These are phyloP conservation scores for Sarcophaga rosellei DNA, from an alignment of 2,888 invertebrate genomes.

Conservation along the genomic window DNA sequence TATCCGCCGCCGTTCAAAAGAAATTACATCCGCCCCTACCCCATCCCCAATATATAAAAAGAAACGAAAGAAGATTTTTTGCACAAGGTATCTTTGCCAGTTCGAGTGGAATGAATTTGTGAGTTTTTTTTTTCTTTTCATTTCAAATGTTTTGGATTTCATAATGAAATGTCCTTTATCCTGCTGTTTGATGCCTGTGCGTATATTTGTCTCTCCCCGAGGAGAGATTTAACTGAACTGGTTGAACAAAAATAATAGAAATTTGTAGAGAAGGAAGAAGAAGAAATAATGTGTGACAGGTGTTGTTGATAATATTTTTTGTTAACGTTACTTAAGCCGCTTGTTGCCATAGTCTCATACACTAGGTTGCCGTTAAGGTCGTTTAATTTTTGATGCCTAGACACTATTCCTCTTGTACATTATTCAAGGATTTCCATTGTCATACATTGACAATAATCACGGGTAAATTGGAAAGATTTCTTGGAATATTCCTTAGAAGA, in stretches of 20 bases:
- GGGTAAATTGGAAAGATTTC: no score
- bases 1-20: conserved; percentile 20
- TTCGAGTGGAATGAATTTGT: neutral
- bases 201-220: neutral
- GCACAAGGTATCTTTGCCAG: neutral
- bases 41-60: neutral
- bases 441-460: no score
- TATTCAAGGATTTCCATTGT: no score
- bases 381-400: no score
- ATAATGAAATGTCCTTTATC: neutral
- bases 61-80: neutral
- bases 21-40: conserved; percentile 6
- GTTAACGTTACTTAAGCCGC: neutral
- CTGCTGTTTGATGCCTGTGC: neutral
- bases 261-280: neutral
- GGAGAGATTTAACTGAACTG: neutral
- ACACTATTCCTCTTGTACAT: no score
- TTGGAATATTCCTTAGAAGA: no score
- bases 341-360: no score
- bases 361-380: no score
- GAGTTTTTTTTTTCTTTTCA: neutral
- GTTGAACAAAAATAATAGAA: neutral
- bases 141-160: neutral
- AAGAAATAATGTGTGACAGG: neutral
- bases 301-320: neutral